Conservation (phyloP, 2,113 vertebrate genomes). For the Perccottus glenii region DNA sequence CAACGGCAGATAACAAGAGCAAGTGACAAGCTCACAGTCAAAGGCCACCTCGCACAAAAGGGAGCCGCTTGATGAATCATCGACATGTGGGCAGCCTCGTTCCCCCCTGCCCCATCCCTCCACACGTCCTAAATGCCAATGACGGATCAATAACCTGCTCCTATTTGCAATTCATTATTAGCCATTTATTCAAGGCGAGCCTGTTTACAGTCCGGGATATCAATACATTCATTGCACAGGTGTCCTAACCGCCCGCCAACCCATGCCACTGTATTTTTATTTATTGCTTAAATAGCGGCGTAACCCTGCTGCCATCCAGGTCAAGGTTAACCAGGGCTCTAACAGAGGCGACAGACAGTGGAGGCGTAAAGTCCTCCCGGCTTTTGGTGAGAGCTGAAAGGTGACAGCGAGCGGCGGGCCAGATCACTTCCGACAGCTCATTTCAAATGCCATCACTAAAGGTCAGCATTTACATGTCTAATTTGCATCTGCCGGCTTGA, state of each 20-base stretch:
- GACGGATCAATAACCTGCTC: slow-evolving; percentile 80
- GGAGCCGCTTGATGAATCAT: slow-evolving; percentile 80
- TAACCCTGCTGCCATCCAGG: slow-evolving; percentile 21
- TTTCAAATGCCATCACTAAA: slow-evolving; percentile 78
- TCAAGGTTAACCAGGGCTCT: slow-evolving; percentile 64
- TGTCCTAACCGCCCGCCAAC: slow-evolving; percentile 23
- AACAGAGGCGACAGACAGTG: neutral
- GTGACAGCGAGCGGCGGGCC: slow-evolving; percentile 57
- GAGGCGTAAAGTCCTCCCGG: slow-evolving; percentile 1
- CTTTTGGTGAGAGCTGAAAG: slow-evolving; percentile 43
- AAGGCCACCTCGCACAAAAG: slow-evolving; percentile 81
- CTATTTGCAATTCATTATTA: slow-evolving; percentile 88
- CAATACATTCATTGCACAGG: slow-evolving; percentile 39
- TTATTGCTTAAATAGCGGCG: slow-evolving; percentile 27
- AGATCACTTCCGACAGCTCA: slow-evolving; percentile 73
- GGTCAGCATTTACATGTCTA: slow-evolving; percentile 81
- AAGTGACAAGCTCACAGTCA: slow-evolving; percentile 82
- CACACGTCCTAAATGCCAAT: slow-evolving; percentile 77
- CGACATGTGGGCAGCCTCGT: slow-evolving; percentile 67
- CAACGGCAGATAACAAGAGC: slow-evolving; percentile 81
- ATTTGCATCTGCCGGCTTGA: slow-evolving; percentile 70
- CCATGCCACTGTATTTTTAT: slow-evolving; percentile 28
- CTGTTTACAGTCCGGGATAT: slow-evolving; percentile 80
- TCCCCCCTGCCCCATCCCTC: slow-evolving; percentile 23
- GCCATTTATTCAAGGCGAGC: slow-evolving; percentile 80